These are phyloP conservation scores for Gallinago paraguaiae DNA, from an alignment of 2,113 vertebrate species.

Conservation along the genomic window DNA sequence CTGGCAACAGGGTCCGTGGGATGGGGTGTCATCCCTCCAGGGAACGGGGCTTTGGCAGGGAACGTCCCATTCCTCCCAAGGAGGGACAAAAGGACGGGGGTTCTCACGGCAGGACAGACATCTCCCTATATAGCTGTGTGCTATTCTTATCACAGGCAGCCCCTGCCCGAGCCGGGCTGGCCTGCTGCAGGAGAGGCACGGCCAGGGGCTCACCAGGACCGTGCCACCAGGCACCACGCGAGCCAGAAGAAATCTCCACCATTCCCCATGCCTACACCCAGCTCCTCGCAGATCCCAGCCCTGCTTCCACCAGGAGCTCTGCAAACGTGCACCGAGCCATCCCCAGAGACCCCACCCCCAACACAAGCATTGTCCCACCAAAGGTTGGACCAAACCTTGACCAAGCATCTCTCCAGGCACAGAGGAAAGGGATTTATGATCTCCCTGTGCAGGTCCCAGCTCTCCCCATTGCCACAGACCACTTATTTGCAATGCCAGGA, in stretches of 20 bases:
- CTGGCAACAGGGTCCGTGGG: background rate
- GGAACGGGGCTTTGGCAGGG: background rate
- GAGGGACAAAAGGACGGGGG: background rate
- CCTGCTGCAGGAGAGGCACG: rapidly evolving
- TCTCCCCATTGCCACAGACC: background rate
- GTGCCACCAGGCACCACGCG: rapidly evolving
- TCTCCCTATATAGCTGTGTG: background rate
- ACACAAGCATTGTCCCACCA: rapidly evolving
- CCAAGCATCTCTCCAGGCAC: background rate
- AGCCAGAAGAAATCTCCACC: background rate
- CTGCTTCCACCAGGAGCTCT: background rate
- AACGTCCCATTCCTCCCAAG: rapidly evolving
- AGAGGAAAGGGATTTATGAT: background rate
- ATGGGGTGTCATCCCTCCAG: background rate
- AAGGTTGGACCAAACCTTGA: background rate
- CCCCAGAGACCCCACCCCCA: background rate
- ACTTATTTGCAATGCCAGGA: background rate
- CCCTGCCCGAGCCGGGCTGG: rapidly evolving
- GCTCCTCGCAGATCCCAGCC: background rate
- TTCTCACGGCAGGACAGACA: background rate
- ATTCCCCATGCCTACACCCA: rapidly evolving
- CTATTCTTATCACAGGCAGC: background rate
- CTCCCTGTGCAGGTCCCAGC: rapidly evolving
- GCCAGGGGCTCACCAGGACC: rapidly evolving
- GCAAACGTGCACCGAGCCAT: background rate